Evolutionary conservation across 2,113 vertebrate species (phyloP), one percentile per base, ranked within the genome.

Genomic region (Ophthalmolycus amberensis): DNA sequence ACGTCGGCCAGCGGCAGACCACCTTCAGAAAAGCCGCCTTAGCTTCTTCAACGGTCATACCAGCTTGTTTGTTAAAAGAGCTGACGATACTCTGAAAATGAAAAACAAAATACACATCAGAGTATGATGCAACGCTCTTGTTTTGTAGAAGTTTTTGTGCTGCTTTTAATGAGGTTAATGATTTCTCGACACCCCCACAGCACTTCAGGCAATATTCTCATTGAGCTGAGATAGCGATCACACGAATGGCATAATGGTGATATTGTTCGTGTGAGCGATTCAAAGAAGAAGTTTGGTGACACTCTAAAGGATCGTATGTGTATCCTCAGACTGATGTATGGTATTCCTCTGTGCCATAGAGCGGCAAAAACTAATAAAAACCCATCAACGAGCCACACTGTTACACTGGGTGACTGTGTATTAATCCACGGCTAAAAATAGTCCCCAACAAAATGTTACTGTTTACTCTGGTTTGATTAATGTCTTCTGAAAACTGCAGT

Each of bases 1-100:
- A 99, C 0, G 97, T 99, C 14, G 96, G 96, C 98, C 97, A 99
- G 27, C 95, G 95, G 74, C 83, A 84, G 71, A 99, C 95, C 3
- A 86, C 83, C 91, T 96, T 99, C 80, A 99, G 92, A 79, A 99
- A 98, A 0, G 96, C 96, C 90, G 96, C 80, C 73, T 96, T 97
- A 37, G 97, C 96, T 62, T 99, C 98, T 0, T 97, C 96, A 27
- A 87, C 92, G 0, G 94, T 97, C 94, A 96, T 95, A 6, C 84
- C 86, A 29, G 77, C 91, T 10, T 97, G 94, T 88, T 97, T 98
- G 87, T 94, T 96, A 12, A 90, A 97, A 9, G 92, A 90, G 54
- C 94, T 87, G 27, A 64, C 82, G 75, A 99, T 96, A 75, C 4
- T 77, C 93, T 94, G 71, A 54, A 90, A 83, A 70, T 9, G 0